phyloP scores from a whole-genome alignment of 2,888 invertebrate genomes.

The Drosophila barbarae region DNA sequence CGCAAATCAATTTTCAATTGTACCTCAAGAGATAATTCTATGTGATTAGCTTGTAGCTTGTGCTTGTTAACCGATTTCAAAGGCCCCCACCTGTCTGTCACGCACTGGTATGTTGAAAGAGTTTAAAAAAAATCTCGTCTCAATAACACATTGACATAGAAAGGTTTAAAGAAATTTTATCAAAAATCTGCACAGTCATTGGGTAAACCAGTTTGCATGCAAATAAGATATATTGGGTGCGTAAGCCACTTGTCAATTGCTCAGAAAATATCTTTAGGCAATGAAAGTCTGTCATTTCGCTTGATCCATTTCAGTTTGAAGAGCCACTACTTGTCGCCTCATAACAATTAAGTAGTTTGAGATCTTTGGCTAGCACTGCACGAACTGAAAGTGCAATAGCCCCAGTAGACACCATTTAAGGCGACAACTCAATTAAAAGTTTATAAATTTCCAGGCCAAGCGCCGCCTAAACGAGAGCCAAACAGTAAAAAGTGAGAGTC shows the following conservation, averaged over 20 bases:
- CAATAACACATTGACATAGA: slow-evolving; percentile 6
- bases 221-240: slow-evolving; percentile 5
- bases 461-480: slow-evolving; percentile 3
- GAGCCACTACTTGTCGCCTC: neutral
- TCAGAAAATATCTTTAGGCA: slow-evolving; percentile 29
- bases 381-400: slow-evolving; percentile 35
- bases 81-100: neutral
- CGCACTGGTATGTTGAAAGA: neutral
- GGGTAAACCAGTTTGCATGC: slow-evolving; percentile 23
- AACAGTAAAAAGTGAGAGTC: slow-evolving; percentile 73
- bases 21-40: slow-evolving; percentile 58
- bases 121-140: neutral
- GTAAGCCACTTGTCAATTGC: slow-evolving; percentile 16
- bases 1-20: slow-evolving; percentile 68
- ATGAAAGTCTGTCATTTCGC: slow-evolving; percentile 26
- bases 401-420: slow-evolving; percentile 39
- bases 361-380: slow-evolving; percentile 9
- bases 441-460: slow-evolving; percentile 27
- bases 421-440: slow-evolving; percentile 54
- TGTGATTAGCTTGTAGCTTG: slow-evolving; percentile 19
- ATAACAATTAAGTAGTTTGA: slow-evolving; percentile 9
- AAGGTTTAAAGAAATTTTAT: slow-evolving; percentile 1
- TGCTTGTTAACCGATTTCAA: slow-evolving; percentile 52
- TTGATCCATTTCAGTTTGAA: neutral
- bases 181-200: slow-evolving; percentile 17